These are phyloP conservation scores for Drosophila macrospina DNA, from an alignment of 2,888 invertebrate genomes.

Conservation along the genomic window DNA sequence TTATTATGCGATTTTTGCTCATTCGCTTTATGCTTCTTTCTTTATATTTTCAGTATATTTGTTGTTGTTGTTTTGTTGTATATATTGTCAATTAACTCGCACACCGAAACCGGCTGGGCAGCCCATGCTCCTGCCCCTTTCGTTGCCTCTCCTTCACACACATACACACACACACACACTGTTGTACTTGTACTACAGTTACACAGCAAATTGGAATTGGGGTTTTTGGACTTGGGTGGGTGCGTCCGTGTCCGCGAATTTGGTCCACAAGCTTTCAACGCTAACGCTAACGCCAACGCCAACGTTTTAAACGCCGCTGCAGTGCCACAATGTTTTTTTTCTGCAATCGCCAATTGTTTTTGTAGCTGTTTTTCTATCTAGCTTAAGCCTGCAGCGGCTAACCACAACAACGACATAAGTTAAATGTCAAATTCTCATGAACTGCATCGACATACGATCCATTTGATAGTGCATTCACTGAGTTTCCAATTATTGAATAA, in stretches of 20 bases:
- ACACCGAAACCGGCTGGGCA: constrained; percentile 70
- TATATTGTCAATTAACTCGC: constrained; percentile 74
- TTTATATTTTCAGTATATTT: constrained; percentile 33
- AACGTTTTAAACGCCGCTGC: constrained; percentile 36
- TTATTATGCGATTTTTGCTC: constrained; percentile 46
- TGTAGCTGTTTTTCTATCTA: constrained; percentile 32
- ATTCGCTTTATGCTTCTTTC: constrained; percentile 52
- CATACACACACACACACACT: constrained; percentile 22
- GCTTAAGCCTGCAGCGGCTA: constrained; percentile 35
- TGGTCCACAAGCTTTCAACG: constrained; percentile 38
- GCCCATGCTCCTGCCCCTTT: constrained; percentile 53
- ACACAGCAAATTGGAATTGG: constrained; percentile 53
- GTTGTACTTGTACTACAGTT: constrained; percentile 25
- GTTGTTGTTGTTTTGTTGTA: constrained; percentile 25
- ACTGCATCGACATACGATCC: constrained; percentile 43
- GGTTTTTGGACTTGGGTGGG: constrained; percentile 66
- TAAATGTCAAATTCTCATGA: constrained; percentile 80
- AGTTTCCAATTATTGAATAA: constrained; percentile 32
- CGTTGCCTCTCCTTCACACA: constrained; percentile 25
- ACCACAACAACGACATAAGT: constrained; percentile 28
- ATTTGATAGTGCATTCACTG: constrained; percentile 20
- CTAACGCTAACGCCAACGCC: constrained; percentile 59
- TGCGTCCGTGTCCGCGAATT: constrained; percentile 67
- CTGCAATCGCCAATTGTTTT: constrained; percentile 31
- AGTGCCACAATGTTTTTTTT: constrained; percentile 17